phyloP scores from a whole-genome alignment of 1,140 invertebrate genomes.

The Aphidius gifuensis region DNA sequence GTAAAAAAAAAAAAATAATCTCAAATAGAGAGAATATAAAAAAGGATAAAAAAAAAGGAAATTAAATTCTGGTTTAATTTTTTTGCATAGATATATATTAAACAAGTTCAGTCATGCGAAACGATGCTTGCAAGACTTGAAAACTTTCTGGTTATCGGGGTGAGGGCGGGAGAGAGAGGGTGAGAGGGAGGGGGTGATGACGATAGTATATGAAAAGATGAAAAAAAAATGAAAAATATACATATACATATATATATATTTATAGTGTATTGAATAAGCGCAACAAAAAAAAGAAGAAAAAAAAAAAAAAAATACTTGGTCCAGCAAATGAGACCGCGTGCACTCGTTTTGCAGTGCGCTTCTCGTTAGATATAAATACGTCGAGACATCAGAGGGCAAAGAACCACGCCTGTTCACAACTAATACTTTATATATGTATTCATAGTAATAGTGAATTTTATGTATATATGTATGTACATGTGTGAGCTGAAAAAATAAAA shows the following conservation, averaged over 20 bases:
- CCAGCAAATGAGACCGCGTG: slow-evolving; percentile 23
- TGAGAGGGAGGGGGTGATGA: too few species aligned
- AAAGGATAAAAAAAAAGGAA: not conserved
- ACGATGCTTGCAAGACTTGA: not conserved
- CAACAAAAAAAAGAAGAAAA: not conserved
- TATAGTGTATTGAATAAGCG: too few species aligned
- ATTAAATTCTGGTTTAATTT: not conserved
- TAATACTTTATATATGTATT: slow-evolving; percentile 6
- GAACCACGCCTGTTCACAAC: slow-evolving; percentile 31
- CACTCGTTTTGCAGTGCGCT: slow-evolving; percentile 26
- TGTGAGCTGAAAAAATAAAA: not conserved
- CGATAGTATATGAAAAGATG: too few species aligned
- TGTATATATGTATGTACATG: slow-evolving; percentile 9
- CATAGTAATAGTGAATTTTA: slow-evolving; percentile 4
- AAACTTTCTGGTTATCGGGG: too few species aligned
- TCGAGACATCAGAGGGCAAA: slow-evolving; percentile 34
- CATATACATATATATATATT: too few species aligned
- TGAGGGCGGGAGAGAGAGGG: too few species aligned
- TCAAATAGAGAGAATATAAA: not conserved
- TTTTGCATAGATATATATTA: not conserved
- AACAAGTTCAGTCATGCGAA: slow-evolving; percentile 10
- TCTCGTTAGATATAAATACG: slow-evolving; percentile 38
- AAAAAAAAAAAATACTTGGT: slow-evolving; percentile 7
- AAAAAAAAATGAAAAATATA: too few species aligned
- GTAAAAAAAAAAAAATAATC: too few species aligned